Evolutionary conservation across 2,888 invertebrate genomes (phyloP).

Genomic region (Cosmia pyralina): DNA sequence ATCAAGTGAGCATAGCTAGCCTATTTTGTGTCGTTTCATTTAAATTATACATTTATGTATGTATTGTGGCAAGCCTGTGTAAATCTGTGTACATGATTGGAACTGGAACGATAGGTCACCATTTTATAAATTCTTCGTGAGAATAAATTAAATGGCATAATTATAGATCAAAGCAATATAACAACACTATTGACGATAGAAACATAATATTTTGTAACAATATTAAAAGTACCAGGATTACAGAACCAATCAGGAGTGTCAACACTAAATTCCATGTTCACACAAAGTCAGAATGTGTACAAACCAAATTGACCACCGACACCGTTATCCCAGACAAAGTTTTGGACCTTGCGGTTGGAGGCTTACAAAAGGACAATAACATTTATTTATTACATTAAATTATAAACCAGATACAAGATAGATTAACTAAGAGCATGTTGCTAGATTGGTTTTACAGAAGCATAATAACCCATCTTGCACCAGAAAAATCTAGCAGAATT

Average conservation of each 20-base stretch:
- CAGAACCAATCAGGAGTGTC: slow-evolving; percentile 76
- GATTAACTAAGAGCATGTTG: slow-evolving; percentile 36
- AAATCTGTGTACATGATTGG: slow-evolving; percentile 51
- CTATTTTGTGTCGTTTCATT: slow-evolving; percentile 35
- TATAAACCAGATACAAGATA: slow-evolving; percentile 65
- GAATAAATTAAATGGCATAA: slow-evolving; percentile 17
- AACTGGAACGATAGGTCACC: slow-evolving; percentile 42
- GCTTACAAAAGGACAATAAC: slow-evolving; percentile 86
- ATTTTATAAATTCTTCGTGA: slow-evolving; percentile 19
- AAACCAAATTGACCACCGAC: slow-evolving; percentile 90
- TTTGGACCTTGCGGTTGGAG: slow-evolving; percentile 86
- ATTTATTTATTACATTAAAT: slow-evolving; percentile 79
- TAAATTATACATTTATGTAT: slow-evolving; percentile 29
- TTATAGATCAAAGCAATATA: not conserved
- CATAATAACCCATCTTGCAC: slow-evolving; percentile 43
- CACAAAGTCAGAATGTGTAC: slow-evolving; percentile 79
- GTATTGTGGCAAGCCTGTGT: slow-evolving; percentile 62
- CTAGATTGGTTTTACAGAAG: slow-evolving; percentile 43
- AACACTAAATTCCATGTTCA: slow-evolving; percentile 74
- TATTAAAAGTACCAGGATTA: slow-evolving; percentile 68
- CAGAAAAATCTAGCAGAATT: slow-evolving; percentile 35
- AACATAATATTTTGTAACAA: not conserved
- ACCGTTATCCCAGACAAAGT: slow-evolving; percentile 88
- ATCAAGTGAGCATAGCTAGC: slow-evolving; percentile 64
- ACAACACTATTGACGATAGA: no score